Evolutionary conservation across 2,888 invertebrate species (phyloP), one percentile per base, ranked within the genome.

Genomic region (Neoaliturus tenellus): DNA sequence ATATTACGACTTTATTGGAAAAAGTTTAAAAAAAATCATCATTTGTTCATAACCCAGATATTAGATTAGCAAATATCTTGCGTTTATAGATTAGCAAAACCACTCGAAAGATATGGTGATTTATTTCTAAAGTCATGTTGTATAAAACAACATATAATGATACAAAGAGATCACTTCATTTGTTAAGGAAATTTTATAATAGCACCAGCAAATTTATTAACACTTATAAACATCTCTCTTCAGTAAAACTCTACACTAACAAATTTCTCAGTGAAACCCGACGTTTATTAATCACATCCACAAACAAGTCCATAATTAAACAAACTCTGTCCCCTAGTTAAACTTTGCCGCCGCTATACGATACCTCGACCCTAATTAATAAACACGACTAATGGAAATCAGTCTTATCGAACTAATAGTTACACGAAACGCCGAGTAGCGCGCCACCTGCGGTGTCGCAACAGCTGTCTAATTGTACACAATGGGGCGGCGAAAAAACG

Each of bases 401-500:
- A 44, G 39, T 75, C 48, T 75, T 41, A 44, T 41, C n/a, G 75
- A 48, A 48, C 75, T 75, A 75, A 71, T 71, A 41, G 71, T 71
- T 39, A 39, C 71, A 20, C 20, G 35, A 1, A 10, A 3, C 31
- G 35, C 25, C 33, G 44, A n/a, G 20, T 31, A n/a, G 75, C 1
- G 25, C 20, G 75, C 35, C 75, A 75, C 75, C 75, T 75, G 75
- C 75, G 25, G 75, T 10, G 44, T 41, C 1, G 20, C 48, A 28
- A 39, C 39, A 73, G 75, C 75, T 75, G 75, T 44, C 75, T 75
- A 75, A 75, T 75, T 75, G 75, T 75, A 75, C 75, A 75, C 75
- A 75, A 75, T 75, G 75, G 75, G 31, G 44, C 48, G 75, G 44
- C n/a, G 75, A 75, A 75, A 75, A 69, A 75, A 44, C 39, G 28